Base-by-base conservation (phyloP, 2,888 invertebrate species). In the Pocota personata region DNA sequence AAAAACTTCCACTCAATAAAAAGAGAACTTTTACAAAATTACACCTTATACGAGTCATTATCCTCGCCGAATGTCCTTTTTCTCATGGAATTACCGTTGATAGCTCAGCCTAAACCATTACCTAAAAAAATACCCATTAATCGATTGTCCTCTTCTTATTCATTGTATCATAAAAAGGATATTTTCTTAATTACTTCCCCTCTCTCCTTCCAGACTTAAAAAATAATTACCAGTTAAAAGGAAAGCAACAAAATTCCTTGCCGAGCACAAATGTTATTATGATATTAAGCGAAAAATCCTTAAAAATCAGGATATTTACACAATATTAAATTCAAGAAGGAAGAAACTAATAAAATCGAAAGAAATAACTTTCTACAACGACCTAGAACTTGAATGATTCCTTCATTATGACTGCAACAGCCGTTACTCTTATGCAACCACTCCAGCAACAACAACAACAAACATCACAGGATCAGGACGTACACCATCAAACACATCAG, bases 371-470 rank as follows among this genome's bases (percentile, higher is more conserved):
- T 57, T 69, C 50, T 32, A 19, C 21, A 55, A 62, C 66, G 72
- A 80, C 87, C 60, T 69, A 72, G 76, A 86, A 72, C 66, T 79
- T 90, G 88, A 88, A 88, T 88, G 88, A 86, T 73, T 89, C 82
- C 88, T 86, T 88, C 89, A 91, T 88, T 88, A 91, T 91, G 91
- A 89, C 90, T 82, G 88, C 87, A 73, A 87, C 87, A 78, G 88
- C 89, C 52, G 72, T 35, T 32, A 77, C 52, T 79, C 87, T 79
- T 71, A 58, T 67, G 82, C 86, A 82, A 71, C 35, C 77, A 67
- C 52, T 62, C 58, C 73, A 58, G 77, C 82, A 86, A 60, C 82
- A 69, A 75, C 86, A 79, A 27, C 84, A 86, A 66, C 50, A 80
- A 86, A 55, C 43, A 80, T 57, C 82, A 87, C 84, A 88, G 87